Evolutionary conservation across 2,113 vertebrate species (phyloP).

Genomic region (Saccopteryx bilineata): DNA sequence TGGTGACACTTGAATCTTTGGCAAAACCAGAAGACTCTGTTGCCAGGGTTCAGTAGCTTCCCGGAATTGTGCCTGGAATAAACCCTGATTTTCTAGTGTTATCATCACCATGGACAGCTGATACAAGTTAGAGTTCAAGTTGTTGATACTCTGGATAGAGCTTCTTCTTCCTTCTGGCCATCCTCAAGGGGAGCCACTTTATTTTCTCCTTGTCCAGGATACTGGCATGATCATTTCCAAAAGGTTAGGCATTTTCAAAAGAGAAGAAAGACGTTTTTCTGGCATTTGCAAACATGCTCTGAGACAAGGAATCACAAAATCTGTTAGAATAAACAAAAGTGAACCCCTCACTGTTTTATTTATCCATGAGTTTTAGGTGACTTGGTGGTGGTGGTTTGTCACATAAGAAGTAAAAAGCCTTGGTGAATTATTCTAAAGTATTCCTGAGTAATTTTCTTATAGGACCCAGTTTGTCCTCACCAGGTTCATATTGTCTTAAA

Average conservation of each 20-base stretch:
- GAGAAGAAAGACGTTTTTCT: background rate
- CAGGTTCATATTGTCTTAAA: background rate
- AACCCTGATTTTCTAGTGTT: background rate
- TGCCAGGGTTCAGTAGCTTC: background rate
- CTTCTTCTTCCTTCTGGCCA: background rate
- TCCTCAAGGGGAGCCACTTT: background rate
- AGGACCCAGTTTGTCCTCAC: background rate
- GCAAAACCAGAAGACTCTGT: background rate
- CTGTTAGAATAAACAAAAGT: background rate
- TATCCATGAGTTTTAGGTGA: background rate
- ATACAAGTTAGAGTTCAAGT: background rate
- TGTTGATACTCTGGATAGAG: background rate
- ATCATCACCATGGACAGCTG: background rate
- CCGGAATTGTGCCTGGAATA: conserved; percentile 9
- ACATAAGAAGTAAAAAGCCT: background rate
- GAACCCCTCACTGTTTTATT: too few species aligned
- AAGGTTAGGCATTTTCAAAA: conserved; percentile 23
- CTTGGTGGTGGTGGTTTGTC: background rate
- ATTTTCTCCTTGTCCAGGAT: background rate
- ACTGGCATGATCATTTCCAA: background rate
- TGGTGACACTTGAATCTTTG: background rate
- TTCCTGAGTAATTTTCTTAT: background rate
- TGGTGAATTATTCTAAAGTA: background rate
- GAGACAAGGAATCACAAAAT: background rate
- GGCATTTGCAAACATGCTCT: background rate